Base-by-base conservation (phyloP, 30 jellyfish, hydroid and myxozoan species). In the Aurelia sp. region DNA sequence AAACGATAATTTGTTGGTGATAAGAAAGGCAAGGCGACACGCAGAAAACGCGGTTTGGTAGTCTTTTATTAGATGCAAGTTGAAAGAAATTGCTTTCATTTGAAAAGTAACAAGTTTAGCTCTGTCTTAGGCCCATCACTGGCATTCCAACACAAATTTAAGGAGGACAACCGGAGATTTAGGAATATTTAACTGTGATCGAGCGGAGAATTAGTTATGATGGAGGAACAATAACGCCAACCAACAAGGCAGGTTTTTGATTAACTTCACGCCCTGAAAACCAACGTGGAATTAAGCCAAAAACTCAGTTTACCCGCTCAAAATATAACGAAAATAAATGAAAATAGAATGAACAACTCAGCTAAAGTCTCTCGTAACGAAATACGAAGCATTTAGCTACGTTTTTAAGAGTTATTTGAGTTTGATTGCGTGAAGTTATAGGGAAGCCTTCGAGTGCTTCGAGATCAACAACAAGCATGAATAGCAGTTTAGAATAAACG, bases 231-330 rank as follows among this genome's bases (percentile, higher is more conserved):
- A 89, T 79, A 79, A 67, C 96, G 78, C 88, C 44, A 71, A 71
- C 87, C 83, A 79, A 74, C 65, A 81, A 88, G 62, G 97, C 97
- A 90, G 97, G 97, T 90, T 90, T 80, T 89, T 77, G 85, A 66
- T 74, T 82, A 65, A 90, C 62, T 90, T 90, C 97, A 90, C 97
- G 97, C 97, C 94, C 97, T 74, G 91, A 78, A 90, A 68, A 48
- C 74, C 91, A 78, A 78, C 88, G 84, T 70, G 22, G 83, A 69
- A 73, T 59, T 63, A 31, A 38, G 78, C 67, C 72, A 57, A 70
- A 48, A 88, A 22, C 72, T 21, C 76, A 70, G 65, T 57, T 63
- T 41, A 52, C 74, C 89, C 88, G 96, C 35, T 38, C 74, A 66
- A 88, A 69, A 60, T 67, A 53, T 68, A 59, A 38, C 77, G 40